Conservation (phyloP, 2,888 invertebrate genomes). For the Pammene fasciana region DNA sequence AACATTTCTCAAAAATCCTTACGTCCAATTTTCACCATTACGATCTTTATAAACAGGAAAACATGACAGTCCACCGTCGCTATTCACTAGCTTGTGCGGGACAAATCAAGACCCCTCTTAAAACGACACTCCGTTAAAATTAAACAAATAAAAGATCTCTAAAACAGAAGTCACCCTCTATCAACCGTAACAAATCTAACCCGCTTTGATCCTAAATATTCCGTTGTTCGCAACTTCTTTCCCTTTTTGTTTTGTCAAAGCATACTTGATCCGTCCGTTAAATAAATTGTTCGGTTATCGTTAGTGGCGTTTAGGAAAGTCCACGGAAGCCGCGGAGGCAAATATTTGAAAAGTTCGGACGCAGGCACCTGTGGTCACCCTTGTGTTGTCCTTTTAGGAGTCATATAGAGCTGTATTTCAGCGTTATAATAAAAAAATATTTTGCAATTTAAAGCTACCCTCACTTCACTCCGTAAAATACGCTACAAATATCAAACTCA, state of each 20-base stretch:
- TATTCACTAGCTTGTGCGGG: neutral
- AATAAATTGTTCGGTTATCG: constrained; percentile 74
- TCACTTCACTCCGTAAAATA: no score
- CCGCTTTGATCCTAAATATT: constrained; percentile 60
- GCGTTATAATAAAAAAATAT: neutral
- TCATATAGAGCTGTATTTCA: constrained; percentile 56
- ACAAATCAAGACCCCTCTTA: neutral
- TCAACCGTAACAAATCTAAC: constrained; percentile 41
- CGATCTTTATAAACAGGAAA: neutral
- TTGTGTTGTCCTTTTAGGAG: constrained; percentile 67
- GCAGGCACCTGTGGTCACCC: constrained; percentile 77
- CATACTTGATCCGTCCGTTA: constrained; percentile 78
- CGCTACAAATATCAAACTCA: no score
- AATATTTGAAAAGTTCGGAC: constrained; percentile 79
- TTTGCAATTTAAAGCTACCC: no score
- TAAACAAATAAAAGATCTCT: constrained; percentile 26
- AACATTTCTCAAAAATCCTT: no score
- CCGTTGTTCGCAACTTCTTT: constrained; percentile 57
- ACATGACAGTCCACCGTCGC: neutral
- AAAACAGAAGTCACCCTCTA: constrained; percentile 27
- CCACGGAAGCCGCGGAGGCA: constrained; percentile 73
- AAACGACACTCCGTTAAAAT: neutral
- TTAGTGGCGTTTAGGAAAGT: constrained; percentile 69
- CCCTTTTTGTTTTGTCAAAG: constrained; percentile 78
- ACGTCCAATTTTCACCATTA: no score